Conservation (phyloP, 2,797 vertebrate species). For the Smutsia temminckii region DNA sequence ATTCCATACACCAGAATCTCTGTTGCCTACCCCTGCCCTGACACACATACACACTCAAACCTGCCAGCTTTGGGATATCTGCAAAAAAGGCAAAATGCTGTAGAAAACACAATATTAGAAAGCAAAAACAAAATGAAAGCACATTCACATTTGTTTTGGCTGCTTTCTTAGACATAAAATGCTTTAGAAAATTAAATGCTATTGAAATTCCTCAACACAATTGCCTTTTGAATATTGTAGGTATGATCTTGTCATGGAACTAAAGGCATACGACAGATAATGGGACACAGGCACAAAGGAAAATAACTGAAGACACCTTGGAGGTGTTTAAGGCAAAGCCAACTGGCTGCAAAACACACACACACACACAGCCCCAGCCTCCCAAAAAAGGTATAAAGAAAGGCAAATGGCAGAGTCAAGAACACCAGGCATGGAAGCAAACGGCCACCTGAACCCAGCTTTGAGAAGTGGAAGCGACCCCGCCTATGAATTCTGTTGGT, state of each 20-base stretch:
- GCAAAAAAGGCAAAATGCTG: not conserved
- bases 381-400: not conserved
- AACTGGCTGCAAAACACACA: not conserved
- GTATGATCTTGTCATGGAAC: not conserved
- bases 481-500: conserved; percentile 90
- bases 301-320: not conserved
- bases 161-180: conserved; percentile 1
- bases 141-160: not conserved
- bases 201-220: not conserved
- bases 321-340: not conserved
- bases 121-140: not conserved
- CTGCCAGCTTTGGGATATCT: not conserved
- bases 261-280: not conserved
- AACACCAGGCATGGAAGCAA: conserved; percentile 74
- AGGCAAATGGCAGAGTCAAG: conserved; percentile 34
- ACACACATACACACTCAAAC: not conserved
- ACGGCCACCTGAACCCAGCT: conserved; percentile 90
- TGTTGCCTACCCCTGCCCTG: not conserved
- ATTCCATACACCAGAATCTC: not conserved
- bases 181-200: not conserved
- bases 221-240: not conserved
- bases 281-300: not conserved
- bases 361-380: not conserved
- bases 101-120: not conserved
- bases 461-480: conserved; percentile 88